Evolutionary conservation across 2,113 vertebrate genomes (phyloP), one percentile per base, ranked within the genome.

Genomic region (Tachysurus vachellii): DNA sequence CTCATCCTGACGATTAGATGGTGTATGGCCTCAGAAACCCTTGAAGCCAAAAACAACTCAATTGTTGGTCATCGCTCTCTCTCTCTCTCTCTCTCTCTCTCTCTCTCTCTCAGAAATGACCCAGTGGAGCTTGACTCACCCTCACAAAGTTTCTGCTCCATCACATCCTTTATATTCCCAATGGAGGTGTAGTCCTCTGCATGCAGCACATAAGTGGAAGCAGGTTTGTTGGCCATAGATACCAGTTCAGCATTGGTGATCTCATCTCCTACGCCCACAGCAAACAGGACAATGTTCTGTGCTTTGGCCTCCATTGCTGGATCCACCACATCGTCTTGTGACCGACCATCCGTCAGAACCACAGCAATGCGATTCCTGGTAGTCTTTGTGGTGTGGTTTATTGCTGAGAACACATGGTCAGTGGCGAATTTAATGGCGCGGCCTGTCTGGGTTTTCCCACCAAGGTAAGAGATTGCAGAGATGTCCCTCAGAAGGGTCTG

Each of bases 91-190:
- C 8, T 26, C 71, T 73, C 57, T 28, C 8, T 5, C 11, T 61
- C 5, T 26, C 23, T 64, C 23, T 50, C 14, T n/a, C 44, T 57
- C 54, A 64, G 16, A 83, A 64, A 85, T 64, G n/a, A 80, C 44
- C 44, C 61, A 54, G 59, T 50, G 53, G 36, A 53, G 9, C 59
- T 54, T n/a, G 70, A 77, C 86, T 89, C 90, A 93, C 94, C 94
- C 90, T 94, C 91, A 81, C 94, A 94, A 62, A 94, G 91, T 87
- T 93, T 94, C 88, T 93, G 93, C 87, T 93, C 89, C 94, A 94
- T 93, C 88, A 90, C 73, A 56, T 93, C 93, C 50, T 91, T 92
- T 82, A 94, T 94, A 87, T 87, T 91, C 14, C 89, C 91, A 19
- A 94, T 94, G 80, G 91, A 91, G 68, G 88, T 90, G 87, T 94